Percentiles rank a stretch among this genome's conserved stretches.
phyloP scores from a whole-genome alignment of 2,797 vertebrate genomes.

The Acanthopagrus latus region DNA sequence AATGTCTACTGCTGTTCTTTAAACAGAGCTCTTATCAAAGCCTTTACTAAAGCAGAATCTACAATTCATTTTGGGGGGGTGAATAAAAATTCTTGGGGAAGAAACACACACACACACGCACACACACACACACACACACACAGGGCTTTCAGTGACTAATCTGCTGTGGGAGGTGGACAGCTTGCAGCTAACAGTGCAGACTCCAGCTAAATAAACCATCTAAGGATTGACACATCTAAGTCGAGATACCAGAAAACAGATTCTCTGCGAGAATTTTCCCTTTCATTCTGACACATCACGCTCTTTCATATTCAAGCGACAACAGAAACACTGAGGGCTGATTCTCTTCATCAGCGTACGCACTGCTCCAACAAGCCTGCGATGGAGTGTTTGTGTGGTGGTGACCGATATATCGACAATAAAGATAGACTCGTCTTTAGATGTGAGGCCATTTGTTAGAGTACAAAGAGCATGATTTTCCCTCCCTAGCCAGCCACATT shows the following conservation, averaged over 20 bases:
- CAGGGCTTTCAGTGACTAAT: conserved; percentile 80
- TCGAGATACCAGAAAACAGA: conserved; percentile 72
- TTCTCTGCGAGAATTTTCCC: conserved; percentile 46
- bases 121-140: conserved; percentile 46
- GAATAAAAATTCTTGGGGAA: conserved; percentile 20
- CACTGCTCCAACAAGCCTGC: conserved; percentile 27
- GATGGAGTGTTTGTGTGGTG: conserved; percentile 34
- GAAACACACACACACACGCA: conserved; percentile 39
- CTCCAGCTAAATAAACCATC: conserved; percentile 83
- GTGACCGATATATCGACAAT: conserved; percentile 53
- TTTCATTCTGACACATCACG: conserved; percentile 62
- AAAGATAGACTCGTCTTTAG: conserved; percentile 50
- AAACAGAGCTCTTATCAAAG: conserved; percentile 66
- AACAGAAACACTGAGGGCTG: conserved; percentile 52
- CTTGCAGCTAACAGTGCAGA: conserved; percentile 77
- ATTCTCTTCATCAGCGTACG: conserved; percentile 56
- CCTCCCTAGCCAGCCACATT: conserved; percentile 28
- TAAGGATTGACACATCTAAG: conserved; percentile 78
- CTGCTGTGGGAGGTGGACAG: conserved; percentile 83
- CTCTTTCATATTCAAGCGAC: conserved; percentile 59
- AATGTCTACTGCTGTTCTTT: conserved; percentile 60
- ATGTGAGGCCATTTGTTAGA: conserved; percentile 52
- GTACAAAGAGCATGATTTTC: conserved; percentile 58
- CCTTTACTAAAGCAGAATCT: conserved; percentile 61
- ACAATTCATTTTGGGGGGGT: conserved; percentile 59